Conservation (phyloP, 2,113 vertebrate species). For the Tiliqua scincoides region DNA sequence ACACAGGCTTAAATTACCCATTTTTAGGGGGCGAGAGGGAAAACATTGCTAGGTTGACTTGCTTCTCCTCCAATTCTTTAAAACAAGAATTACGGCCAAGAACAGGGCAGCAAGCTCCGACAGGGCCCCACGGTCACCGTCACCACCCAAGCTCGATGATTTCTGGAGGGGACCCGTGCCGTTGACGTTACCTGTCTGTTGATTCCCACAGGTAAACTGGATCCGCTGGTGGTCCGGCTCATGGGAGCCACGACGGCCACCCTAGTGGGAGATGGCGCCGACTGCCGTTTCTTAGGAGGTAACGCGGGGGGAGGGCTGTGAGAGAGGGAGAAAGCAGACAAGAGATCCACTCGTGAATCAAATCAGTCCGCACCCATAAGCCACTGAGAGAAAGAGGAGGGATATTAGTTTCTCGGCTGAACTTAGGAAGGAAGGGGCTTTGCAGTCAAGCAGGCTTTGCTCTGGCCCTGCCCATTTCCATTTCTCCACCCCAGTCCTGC, state of each 20-base stretch:
- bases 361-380: neutral
- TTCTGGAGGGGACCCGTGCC: neutral
- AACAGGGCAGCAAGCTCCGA: neutral
- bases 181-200: conserved; percentile 87
- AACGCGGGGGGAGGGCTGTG: conserved; percentile 90
- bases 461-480: neutral
- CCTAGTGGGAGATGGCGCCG: conserved; percentile 90
- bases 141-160: fast-evolving
- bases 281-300: conserved; percentile 96
- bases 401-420: neutral
- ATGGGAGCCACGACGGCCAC: conserved; percentile 96
- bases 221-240: conserved; percentile 90
- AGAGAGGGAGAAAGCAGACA: neutral
- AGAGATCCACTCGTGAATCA: neutral
- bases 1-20: neutral
- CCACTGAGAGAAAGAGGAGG: neutral
- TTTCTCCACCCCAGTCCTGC: too few species aligned
- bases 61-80: neutral
- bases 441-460: neutral
- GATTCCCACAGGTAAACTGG: conserved; percentile 90
- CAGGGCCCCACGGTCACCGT: neutral
- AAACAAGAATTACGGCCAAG: neutral
- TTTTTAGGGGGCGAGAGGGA: neutral
- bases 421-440: neutral
- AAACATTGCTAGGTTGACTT: neutral